phyloP scores from a whole-genome alignment of 2,113 vertebrate species.

The Hemiscyllium ocellatum region DNA sequence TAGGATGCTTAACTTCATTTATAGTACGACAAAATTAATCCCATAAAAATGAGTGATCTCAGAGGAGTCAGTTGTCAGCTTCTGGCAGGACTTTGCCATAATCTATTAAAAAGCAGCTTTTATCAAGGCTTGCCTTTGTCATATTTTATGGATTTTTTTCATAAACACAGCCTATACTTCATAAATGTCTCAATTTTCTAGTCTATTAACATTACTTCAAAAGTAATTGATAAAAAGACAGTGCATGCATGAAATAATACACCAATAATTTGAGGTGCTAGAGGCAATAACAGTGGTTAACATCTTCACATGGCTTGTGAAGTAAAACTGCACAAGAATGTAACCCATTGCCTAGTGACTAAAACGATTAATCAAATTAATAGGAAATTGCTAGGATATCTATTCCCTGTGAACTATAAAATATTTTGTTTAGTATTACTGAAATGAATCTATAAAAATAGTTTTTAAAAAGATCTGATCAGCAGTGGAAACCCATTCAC shows the following conservation, averaged over 20 bases:
- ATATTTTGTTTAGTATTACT: not conserved
- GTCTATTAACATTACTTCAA: constrained; percentile 99
- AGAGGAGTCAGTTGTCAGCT: constrained; percentile 82
- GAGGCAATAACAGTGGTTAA: constrained; percentile 87
- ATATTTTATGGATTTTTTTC: constrained; percentile 96
- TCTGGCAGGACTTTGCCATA: constrained; percentile 81
- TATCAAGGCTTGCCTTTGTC: constrained; percentile 90
- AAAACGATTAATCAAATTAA: constrained; percentile 31
- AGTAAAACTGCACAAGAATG: constrained; percentile 78
- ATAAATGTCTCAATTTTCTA: constrained; percentile 99
- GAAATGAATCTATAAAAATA: constrained; percentile 7
- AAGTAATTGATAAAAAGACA: constrained; percentile 93
- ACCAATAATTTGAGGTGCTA: constrained; percentile 85
- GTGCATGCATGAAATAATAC: constrained; percentile 94
- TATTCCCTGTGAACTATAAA: not conserved
- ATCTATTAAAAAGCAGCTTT: constrained; percentile 96
- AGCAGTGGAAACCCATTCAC: not conserved
- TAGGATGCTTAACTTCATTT: constrained; percentile 87
- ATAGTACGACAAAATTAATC: constrained; percentile 88
- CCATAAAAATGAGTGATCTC: constrained; percentile 87
- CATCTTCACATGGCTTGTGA: constrained; percentile 69
- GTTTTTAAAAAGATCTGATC: not conserved
- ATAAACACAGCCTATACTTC: constrained; percentile 98
- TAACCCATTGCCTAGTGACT: constrained; percentile 64
- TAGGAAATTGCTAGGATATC: constrained; percentile 1